Base-by-base conservation (phyloP, 2,888 invertebrate genomes). In the Nezara viridula region DNA sequence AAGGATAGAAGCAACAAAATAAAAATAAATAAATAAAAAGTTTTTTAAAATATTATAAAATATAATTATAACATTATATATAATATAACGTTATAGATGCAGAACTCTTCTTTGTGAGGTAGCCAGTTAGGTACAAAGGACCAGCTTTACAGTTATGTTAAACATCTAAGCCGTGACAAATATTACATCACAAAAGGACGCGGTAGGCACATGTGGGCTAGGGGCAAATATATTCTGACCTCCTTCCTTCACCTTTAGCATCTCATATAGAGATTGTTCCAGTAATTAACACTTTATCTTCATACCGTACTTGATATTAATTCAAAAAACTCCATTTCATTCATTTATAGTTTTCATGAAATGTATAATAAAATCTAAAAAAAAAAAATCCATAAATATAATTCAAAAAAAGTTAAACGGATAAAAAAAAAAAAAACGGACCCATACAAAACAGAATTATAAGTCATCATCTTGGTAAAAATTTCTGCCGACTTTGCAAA, bases 161-260 rank as follows among this genome's bases (percentile, higher is more conserved):
- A 81, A 81, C 44, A 47, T 47, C 66, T 81, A 40, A 44, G 81
- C 44, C 44, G 40, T n/a, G 44, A 81, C 81, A 81, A 81, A 81
- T 44, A 81, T 44, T 81, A 44, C 14, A 40, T 47, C 19, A 81
- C 44, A 81, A 81, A 81, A 81, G 81, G 81, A 47, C 77, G 40
- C 16, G 21, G 60, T 14, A 60, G 60, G 55, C 5, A 27, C 19
- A 44, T 81, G 81, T 81, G 81, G 44, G 81, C 81, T 81, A 16
- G 81, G 81, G 44, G 44, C 81, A 81, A 81, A 81, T 81, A 81
- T 77, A n/a, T 37, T 6, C 66, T 37, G 32, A 14, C 37, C 66
- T 37, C 16, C 37, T 19, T 7, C 6, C 37, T 73, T 37, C 27
- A 16, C 14, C 60, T 60, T 60, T 27, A 60, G 24, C 14, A 27